A percentile compares a stretch with the other conserved stretches of the same genome.
Evolutionary conservation across 2,113 vertebrate genomes (phyloP).

Genomic region (Puntigrus tetrazona): DNA sequence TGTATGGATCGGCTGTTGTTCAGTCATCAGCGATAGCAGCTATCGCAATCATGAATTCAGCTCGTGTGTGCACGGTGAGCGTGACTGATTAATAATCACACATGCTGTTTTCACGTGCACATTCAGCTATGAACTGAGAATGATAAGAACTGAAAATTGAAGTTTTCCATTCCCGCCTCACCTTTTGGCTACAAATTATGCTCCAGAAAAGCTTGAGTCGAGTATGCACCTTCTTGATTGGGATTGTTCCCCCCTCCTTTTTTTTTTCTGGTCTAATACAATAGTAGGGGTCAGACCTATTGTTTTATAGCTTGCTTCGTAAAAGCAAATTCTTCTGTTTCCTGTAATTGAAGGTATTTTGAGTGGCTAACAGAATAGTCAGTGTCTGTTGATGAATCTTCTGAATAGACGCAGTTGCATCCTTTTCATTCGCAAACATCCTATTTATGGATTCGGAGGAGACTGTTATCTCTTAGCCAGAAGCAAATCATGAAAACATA

Average conservation of each 20-base stretch:
- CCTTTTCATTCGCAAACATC: conserved; percentile 69
- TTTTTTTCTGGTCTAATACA: not conserved
- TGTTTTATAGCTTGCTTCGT: conserved; percentile 59
- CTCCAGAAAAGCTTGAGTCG: not conserved
- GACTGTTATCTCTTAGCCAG: not conserved
- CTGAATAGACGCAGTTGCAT: conserved; percentile 50
- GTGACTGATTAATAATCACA: conserved; percentile 9
- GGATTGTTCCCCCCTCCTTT: not conserved
- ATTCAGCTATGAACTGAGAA: not conserved
- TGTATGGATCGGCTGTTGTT: not conserved
- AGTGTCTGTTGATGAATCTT: conserved; percentile 47
- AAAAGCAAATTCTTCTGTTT: conserved; percentile 51
- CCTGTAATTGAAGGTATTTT: conserved; percentile 56
- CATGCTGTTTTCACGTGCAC: not conserved
- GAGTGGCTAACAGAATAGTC: conserved; percentile 55
- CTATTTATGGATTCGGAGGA: conserved; percentile 65
- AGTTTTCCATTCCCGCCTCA: not conserved
- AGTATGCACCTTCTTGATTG: conserved; percentile 49
- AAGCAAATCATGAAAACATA: not conserved
- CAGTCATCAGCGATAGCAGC: not conserved
- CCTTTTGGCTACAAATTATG: not conserved
- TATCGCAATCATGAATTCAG: not conserved
- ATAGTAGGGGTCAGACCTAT: conserved; percentile 58
- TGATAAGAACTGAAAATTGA: not conserved
- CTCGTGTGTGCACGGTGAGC: not conserved